A percentile compares a stretch with the other conserved stretches of the same genome.
phyloP scores from a whole-genome alignment of 2,797 vertebrate genomes.

The Sparidentex hasta region DNA sequence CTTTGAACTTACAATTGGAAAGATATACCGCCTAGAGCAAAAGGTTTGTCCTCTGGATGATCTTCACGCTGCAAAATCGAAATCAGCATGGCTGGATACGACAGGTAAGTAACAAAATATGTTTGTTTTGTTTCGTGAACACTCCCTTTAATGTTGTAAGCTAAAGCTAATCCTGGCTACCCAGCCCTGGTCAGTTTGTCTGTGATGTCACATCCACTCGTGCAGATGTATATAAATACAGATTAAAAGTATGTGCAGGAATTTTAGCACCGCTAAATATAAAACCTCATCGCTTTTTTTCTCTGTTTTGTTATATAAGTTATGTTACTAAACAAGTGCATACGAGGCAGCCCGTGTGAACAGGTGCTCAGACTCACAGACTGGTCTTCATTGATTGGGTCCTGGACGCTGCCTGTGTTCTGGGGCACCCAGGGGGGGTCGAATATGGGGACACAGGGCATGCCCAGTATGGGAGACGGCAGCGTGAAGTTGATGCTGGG shows the following conservation, averaged over 20 bases:
- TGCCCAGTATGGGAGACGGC: slow-evolving; percentile 97
- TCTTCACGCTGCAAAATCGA: background rate
- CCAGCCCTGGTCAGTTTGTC: background rate
- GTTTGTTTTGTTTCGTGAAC: background rate
- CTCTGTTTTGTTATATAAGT: background rate
- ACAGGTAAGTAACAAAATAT: background rate
- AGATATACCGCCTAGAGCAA: too few relatives aligned
- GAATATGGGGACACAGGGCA: slow-evolving; percentile 99
- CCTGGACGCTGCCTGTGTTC: slow-evolving; percentile 96
- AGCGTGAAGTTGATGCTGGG: slow-evolving; percentile 99
- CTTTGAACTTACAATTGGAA: too few relatives aligned
- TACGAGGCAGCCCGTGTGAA: background rate
- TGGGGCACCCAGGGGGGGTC: slow-evolving; percentile 98
- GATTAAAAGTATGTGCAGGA: background rate
- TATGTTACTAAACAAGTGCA: background rate
- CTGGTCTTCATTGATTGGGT: slow-evolving; percentile 98
- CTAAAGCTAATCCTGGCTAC: background rate
- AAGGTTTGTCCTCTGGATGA: background rate
- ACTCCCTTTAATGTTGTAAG: background rate
- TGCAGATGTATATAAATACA: background rate
- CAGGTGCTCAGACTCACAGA: slow-evolving; percentile 89
- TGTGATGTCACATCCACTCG: slow-evolving; percentile 13
- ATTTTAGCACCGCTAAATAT: background rate
- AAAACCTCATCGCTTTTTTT: background rate
- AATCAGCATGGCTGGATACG: background rate